Evolutionary conservation across 2,113 vertebrate species (phyloP).

Genomic region (Toxostoma redivivum): DNA sequence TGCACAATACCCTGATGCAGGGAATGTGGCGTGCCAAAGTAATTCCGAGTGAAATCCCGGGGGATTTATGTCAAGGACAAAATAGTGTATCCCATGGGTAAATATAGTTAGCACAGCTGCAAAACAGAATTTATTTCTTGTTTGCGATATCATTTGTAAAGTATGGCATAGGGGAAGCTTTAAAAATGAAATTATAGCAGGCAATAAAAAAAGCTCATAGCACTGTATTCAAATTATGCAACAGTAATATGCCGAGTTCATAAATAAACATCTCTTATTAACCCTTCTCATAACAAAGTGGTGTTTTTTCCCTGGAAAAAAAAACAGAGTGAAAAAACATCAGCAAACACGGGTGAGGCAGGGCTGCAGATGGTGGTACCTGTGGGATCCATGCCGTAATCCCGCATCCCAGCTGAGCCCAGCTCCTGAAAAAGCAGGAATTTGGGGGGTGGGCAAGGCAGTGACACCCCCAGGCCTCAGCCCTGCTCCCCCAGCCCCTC

Average conservation of each 20-base stretch:
- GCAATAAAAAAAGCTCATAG: constrained; percentile 77
- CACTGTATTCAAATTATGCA: constrained; percentile 81
- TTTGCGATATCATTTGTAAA: constrained; percentile 79
- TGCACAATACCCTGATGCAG: neutral
- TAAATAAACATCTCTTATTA: constrained; percentile 79
- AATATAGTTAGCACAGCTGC: constrained; percentile 72
- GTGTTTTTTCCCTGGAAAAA: neutral
- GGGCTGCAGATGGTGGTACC: neutral
- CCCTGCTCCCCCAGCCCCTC: neutral
- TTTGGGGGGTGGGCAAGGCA: neutral
- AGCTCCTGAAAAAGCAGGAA: neutral
- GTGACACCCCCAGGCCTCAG: neutral
- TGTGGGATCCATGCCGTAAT: neutral
- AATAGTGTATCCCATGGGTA: constrained; percentile 73
- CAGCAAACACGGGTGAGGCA: neutral
- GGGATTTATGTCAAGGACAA: constrained; percentile 75
- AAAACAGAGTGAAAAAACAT: neutral
- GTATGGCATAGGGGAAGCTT: constrained; percentile 75
- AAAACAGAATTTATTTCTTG: constrained; percentile 80
- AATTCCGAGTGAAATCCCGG: constrained; percentile 48
- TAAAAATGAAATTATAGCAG: constrained; percentile 81
- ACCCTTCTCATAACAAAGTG: constrained; percentile 66
- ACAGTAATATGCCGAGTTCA: constrained; percentile 75
- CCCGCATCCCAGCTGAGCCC: neutral
- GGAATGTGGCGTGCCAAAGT: constrained; percentile 41